These are phyloP conservation scores for Ferdinandea cuprea DNA, from an alignment of 2,888 invertebrate species.

Conservation along the genomic window DNA sequence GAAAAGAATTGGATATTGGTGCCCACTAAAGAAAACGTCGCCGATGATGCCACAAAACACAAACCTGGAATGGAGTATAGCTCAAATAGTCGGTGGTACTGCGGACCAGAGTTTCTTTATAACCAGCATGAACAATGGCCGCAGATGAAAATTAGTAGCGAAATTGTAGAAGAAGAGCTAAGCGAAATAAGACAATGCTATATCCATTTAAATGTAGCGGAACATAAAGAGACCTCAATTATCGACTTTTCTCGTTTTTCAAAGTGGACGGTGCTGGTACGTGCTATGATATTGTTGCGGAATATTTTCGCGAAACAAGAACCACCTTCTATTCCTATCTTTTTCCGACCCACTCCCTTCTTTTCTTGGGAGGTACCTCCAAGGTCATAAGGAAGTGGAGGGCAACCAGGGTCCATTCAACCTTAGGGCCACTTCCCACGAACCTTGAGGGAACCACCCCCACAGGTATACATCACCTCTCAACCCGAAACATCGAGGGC, in stretches of 20 bases:
- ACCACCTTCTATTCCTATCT: too few species aligned
- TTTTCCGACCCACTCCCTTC: too few species aligned
- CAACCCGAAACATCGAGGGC: too few species aligned
- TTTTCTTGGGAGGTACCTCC: too few species aligned
- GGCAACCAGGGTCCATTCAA: too few species aligned
- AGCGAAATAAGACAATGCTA: neutral
- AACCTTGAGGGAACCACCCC: too few species aligned
- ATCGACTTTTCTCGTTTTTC: neutral
- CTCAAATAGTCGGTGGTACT: neutral
- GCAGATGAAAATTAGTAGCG: neutral
- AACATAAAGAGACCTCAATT: neutral
- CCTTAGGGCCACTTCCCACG: too few species aligned
- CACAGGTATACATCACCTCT: too few species aligned
- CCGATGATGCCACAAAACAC: slow-evolving; percentile 12
- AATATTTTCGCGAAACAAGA: neutral
- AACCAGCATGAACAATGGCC: neutral
- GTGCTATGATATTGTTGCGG: neutral
- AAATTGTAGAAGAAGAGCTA: neutral
- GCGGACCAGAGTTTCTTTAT: slow-evolving; percentile 3
- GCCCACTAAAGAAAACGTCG: slow-evolving; percentile 8
- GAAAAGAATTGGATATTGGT: slow-evolving; percentile 17
- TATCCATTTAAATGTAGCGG: neutral
- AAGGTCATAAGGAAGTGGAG: too few species aligned
- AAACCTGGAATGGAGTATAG: neutral
- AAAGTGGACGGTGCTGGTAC: neutral